Evolutionary conservation across 1,140 invertebrate species (phyloP), one percentile per base, ranked within the genome.

Genomic region (Odontomachus brunneus): DNA sequence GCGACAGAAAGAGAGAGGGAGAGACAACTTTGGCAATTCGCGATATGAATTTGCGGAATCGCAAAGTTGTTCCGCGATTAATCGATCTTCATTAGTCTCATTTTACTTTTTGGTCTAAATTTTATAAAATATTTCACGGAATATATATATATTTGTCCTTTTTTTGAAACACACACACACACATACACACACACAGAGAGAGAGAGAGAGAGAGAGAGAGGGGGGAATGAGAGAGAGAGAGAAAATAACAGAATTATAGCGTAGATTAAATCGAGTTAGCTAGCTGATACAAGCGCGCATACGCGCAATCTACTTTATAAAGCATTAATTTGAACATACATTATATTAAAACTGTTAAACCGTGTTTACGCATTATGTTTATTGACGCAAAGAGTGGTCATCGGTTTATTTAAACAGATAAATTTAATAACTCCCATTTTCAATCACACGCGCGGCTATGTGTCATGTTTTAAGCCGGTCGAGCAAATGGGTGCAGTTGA

Each of bases 401-500:
- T 55, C 19, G 19, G 29, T 63, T n/a, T 63, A 63, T 63, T n/a
- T 15, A 17, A 12, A 33, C 26, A 63, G 17, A 33, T 63, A 63
- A 55, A 63, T 38, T 63, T 38, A 63, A 63, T 63, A 63, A 38
- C 38, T 44, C 38, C 38, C 38, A 44, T 63, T n/a, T 33, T n/a
- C 29, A 33, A 63, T 24, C 33, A 17, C 17, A 5, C 2, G 26
- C 5, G 5, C 14, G 11, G n/a, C 33, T 9, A 33, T n/a, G 26
- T 33, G 17, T 63, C 29, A 63, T 38, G n/a, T 63, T 63, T 63
- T 63, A 62, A 63, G 33, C 60, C 7, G 38, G 38, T 3, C 38
- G 9, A 44, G 29, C 29, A 7, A 62, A 29, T 29, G 29, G 29
- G 5, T 63, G 29, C 29, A 9, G 29, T 63, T 33, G 15, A 33